These are phyloP conservation scores for Drosophila ezoana DNA, from an alignment of 2,888 invertebrate genomes.

Conservation along the genomic window DNA sequence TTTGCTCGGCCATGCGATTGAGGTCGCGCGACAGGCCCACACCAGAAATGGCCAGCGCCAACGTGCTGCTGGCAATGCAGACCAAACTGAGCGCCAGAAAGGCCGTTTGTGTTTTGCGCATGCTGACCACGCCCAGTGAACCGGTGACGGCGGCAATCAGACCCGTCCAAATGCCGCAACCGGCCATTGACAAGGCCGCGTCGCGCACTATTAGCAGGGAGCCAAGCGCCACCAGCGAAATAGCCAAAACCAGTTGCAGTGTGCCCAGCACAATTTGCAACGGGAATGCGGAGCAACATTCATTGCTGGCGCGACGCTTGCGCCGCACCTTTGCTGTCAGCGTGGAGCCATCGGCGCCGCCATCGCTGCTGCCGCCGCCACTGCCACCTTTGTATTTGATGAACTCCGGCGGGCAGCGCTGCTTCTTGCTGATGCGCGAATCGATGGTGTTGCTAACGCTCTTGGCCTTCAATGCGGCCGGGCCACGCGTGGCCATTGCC, in stretches of 20 bases:
- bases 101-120: constrained; percentile 84
- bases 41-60: constrained; percentile 84
- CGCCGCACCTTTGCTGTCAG: constrained; percentile 59
- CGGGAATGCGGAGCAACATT: constrained; percentile 81
- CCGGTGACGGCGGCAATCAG: constrained; percentile 84
- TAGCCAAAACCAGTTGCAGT: constrained; percentile 82
- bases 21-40: constrained; percentile 84
- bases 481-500: constrained; percentile 65
- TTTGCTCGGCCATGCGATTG: constrained; percentile 79
- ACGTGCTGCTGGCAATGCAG: constrained; percentile 84
- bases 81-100: constrained; percentile 84
- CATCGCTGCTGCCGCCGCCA: constrained; percentile 40
- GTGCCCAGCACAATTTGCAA: constrained; percentile 83
- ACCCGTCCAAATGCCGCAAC: constrained; percentile 84
- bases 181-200: constrained; percentile 82
- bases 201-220: constrained; percentile 83
- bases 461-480: constrained; percentile 29
- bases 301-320: constrained; percentile 62
- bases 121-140: constrained; percentile 84
- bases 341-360: constrained; percentile 49
- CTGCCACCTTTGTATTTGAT: constrained; percentile 80
- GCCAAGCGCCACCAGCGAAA: constrained; percentile 83
- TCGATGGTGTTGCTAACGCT: constrained; percentile 72
- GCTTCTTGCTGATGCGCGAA: constrained; percentile 83
- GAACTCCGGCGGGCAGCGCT: constrained; percentile 82